phyloP scores from a whole-genome alignment of 2,888 invertebrate genomes.

The Acrocera orbiculus region DNA sequence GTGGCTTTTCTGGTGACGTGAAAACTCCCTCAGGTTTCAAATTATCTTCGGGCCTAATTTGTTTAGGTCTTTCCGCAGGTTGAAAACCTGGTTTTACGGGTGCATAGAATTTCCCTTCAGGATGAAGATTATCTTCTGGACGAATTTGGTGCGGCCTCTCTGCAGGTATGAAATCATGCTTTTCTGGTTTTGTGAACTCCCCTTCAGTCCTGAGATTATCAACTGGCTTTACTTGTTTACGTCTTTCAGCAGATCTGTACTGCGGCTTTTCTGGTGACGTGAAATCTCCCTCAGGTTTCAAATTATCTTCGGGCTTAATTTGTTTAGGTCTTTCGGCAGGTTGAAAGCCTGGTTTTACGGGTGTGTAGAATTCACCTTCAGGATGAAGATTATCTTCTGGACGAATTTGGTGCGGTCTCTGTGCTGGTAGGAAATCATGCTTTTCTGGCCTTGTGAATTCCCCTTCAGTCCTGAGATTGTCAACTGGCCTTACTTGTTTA shows the following conservation, averaged over 20 bases:
- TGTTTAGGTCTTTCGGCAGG: constrained; percentile 32
- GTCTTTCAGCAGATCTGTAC: constrained; percentile 33
- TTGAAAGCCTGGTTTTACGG: constrained; percentile 23
- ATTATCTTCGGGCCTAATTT: constrained; percentile 30
- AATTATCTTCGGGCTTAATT: constrained; percentile 28
- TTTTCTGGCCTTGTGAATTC: constrained; percentile 33
- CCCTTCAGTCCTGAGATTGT: constrained; percentile 36
- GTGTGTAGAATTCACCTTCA: constrained; percentile 34
- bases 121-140: constrained; percentile 30
- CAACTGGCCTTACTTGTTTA: constrained; percentile 30
- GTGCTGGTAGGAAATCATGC: constrained; percentile 33
- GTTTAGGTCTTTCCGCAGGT: constrained; percentile 32
- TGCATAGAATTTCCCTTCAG: constrained; percentile 29
- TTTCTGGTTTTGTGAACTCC: constrained; percentile 28
- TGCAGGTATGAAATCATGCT: constrained; percentile 19
- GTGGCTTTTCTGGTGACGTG: constrained; percentile 24
- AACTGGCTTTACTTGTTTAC: constrained; percentile 33
- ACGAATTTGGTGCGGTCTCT: constrained; percentile 26
- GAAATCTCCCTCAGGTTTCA: constrained; percentile 32
- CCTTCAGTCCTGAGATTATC: constrained; percentile 32
- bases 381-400: constrained; percentile 29
- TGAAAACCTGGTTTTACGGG: constrained; percentile 26
- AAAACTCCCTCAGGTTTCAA: constrained; percentile 32
- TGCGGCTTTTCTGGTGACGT: constrained; percentile 21
- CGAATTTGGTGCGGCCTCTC: constrained; percentile 12